phyloP scores from a whole-genome alignment of 2,888 invertebrate genomes.

The Acanthosoma haemorrhoidale region DNA sequence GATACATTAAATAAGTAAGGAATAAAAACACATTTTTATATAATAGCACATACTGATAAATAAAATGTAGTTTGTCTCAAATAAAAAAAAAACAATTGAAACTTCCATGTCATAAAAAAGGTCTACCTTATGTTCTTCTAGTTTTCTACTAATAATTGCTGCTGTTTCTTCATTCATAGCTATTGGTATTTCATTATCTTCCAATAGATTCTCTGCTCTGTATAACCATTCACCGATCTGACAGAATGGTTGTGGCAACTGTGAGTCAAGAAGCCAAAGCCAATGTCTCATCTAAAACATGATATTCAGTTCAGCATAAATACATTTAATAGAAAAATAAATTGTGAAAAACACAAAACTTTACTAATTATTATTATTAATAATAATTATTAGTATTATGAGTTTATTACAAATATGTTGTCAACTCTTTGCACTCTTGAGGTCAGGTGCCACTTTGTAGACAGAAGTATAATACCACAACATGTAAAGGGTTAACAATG shows the following conservation, averaged over 20 bases:
- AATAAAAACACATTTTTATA: not conserved
- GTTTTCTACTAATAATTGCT: constrained; percentile 75
- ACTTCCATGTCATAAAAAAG: not conserved
- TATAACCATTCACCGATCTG: constrained; percentile 85
- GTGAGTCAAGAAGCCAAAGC: constrained; percentile 83
- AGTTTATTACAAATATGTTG: too few relatives aligned
- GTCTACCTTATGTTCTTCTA: constrained; percentile 65
- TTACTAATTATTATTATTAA: too few relatives aligned
- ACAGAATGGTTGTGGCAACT: constrained; percentile 79
- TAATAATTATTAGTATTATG: too few relatives aligned
- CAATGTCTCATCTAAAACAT: constrained; percentile 66
- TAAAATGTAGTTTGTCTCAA: not conserved
- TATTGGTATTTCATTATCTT: constrained; percentile 75
- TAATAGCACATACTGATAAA: not conserved
- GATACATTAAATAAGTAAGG: not conserved
- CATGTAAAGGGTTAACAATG: too few relatives aligned
- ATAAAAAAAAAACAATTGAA: not conserved
- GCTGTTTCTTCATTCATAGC: constrained; percentile 86
- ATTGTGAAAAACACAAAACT: too few relatives aligned
- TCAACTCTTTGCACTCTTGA: too few relatives aligned
- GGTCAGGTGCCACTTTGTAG: too few relatives aligned
- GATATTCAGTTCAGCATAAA: too few relatives aligned
- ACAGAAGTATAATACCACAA: too few relatives aligned
- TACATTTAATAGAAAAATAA: too few relatives aligned
- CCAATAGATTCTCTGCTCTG: constrained; percentile 74